Evolutionary conservation across 2,797 vertebrate genomes (phyloP), one percentile per base, ranked within the genome.

Genomic region (Lutjanus campechanus): DNA sequence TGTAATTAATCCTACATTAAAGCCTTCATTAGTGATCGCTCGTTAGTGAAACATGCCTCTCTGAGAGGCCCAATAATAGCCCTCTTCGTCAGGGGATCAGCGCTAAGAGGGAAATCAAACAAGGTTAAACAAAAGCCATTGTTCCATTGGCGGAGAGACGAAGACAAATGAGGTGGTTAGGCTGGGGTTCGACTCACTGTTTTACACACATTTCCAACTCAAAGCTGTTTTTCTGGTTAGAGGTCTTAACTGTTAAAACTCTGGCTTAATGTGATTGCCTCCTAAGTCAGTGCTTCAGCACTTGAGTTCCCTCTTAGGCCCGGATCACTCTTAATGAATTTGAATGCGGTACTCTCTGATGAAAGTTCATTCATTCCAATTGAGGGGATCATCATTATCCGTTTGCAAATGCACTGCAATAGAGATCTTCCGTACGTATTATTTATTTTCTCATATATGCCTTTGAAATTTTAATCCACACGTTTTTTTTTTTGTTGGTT

Each of bases 1-100:
- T 92, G 91, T 95, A 95, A 96, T 96, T 96, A 96, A 96, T 96
- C 95, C 92, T 87, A 90, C 91, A 95, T 95, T 94, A 96, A 95
- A 96, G 93, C 92, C 89, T 93, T 96, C 94, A 96, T 96, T 96
- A 95, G 93, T 79, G 91, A 90, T 92, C 82, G 82, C 91, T 94
- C 90, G 93, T 93, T 95, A 95, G 93, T 89, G 89, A 94, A 95
- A 93, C 92, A 93, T 94, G 93, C 89, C 91, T 92, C 90, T 93
- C 84, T 90, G 89, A 95, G 92, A 89, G 91, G 90, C 89, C 89
- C 83, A 90, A 94, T 94, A 94, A 95, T 91, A 86, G 91, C 87
- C 91, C 90, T 91, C 90, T 89, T 92, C 91, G 83, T 95, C 93
- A 87, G 79, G 92, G 91, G 91, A 93, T 94, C 91, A 90, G 85